Base-by-base conservation (phyloP, 37 sponge, comb jelly and placozoan species). In the Axinella damicornis region DNA sequence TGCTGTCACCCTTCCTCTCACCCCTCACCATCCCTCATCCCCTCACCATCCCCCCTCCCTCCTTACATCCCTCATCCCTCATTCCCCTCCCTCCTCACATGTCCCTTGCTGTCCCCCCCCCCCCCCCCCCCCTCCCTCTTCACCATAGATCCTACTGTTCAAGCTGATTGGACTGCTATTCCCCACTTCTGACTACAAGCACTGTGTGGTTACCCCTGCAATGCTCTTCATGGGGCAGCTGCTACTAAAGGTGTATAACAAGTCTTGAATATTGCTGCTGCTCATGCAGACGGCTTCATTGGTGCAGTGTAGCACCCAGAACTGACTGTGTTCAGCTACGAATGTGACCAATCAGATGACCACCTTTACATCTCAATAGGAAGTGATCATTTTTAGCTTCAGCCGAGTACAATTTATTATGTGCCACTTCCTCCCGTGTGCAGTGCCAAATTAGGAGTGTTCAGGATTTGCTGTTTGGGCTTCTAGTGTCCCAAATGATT, bases 131-230 rank as follows among this genome's bases (percentile, higher is more conserved):
- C 62, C n/a, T 61, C 25, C 4, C 25, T 77, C 22, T 31, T 39
- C 35, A 18, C 28, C 79, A 18, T 81, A 90, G 92, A 63, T 94
- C 33, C 28, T 91, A 9, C n/a, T 91, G 13, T 94, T 94, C 57
- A 83, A 83, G 61, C 32, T 94, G 71, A 39, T 89, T 38, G 80
- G 62, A 30, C 13, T 70, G 21, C 22, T 97, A 22, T 97, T 93
- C 65, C 90, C 97, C 17, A 83, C 83, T 28, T 93, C 97, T 18
- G 95, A 94, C 82, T 89, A 85, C 72, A 57, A 84, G 40, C 92
- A 92, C 56, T 85, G 90, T 0, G 65, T 97, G 21, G 61, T 76
- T 62, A 94, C 94, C 28, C 88, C 97, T 18, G 67, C 89, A 18
- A 36, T 90, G 53, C 59, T 88, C 41, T 37, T 88, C 4, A 79